A percentile compares a stretch with the other conserved stretches of the same genome.
Evolutionary conservation across 2,888 invertebrate genomes (phyloP).

Genomic region (Phoronis australis): DNA sequence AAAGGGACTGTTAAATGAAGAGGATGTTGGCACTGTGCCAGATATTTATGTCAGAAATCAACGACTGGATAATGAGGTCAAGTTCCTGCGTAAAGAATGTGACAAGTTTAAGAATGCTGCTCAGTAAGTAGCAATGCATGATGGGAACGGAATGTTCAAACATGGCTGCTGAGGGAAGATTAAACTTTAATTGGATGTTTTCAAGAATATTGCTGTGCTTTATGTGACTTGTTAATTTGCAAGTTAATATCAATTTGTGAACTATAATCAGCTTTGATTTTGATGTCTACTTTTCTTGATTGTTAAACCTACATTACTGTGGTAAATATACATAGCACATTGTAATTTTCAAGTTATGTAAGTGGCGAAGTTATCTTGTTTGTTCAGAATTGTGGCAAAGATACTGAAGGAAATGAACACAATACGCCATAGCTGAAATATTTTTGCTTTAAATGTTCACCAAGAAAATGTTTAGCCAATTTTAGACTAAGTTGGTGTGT

Average conservation of each 20-base stretch:
- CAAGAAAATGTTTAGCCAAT: neutral
- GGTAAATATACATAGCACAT: too few species aligned
- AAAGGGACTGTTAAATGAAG: conserved; percentile 39
- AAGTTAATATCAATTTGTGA: too few species aligned
- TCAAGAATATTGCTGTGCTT: too few species aligned
- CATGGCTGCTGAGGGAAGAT: neutral
- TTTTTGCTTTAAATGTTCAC: neutral
- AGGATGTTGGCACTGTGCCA: conserved; percentile 44
- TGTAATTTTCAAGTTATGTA: too few species aligned
- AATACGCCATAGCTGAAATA: neutral
- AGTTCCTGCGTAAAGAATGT: conserved; percentile 41
- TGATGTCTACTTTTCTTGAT: too few species aligned
- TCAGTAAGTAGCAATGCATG: conserved; percentile 30
- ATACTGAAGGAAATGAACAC: too few species aligned
- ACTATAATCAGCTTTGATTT: too few species aligned
- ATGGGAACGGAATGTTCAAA: neutral
- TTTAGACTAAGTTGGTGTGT: neutral
- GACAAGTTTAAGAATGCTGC: conserved; percentile 47
- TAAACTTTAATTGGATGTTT: neutral
- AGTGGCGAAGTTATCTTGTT: too few species aligned
- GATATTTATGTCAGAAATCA: conserved; percentile 49
- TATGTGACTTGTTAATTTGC: too few species aligned
- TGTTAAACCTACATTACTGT: too few species aligned
- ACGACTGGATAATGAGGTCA: conserved; percentile 44
- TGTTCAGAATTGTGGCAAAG: too few species aligned